Base-by-base conservation (phyloP, 2,888 invertebrate species). In the Clitarchus hookeri region DNA sequence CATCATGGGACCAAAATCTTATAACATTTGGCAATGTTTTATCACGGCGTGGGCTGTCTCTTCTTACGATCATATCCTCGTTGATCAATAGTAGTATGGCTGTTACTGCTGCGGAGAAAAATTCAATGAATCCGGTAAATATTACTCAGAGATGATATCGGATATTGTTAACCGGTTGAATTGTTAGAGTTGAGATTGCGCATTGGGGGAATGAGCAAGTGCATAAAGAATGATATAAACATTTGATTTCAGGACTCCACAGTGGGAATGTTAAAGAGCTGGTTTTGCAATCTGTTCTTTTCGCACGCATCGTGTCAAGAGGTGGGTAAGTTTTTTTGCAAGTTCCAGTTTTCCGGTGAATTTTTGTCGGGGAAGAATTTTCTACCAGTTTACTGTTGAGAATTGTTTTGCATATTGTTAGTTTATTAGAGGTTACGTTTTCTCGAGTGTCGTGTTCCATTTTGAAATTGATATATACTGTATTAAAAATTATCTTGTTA, bases 241-340 rank as follows among this genome's bases (percentile, higher is more conserved):
- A 36, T 82, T 36, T 44, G 8, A 84, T 87, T 87, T n/a, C 86
- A 88, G 88, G 88, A 85, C 80, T 86, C 85, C 92, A 92, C 91
- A 90, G 91, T 92, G 93, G 94, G 93, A 93, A 94, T 94, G 94
- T 93, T 93, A 93, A 93, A 92, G 92, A 92, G 93, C 91, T 92
- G 92, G 92, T 93, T 94, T 93, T 93, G 92, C 90, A 92, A 93
- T 91, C 93, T 93, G 92, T 91, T 94, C 91, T 92, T 95, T 91
- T 92, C 93, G 91, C 93, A 93, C 92, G 95, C 94, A 92, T 93
- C 93, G 92, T 95, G 94, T 94, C 94, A 95, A 95, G 95, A 95
- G 95, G 95, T 95, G 93, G 94, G 95, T 95, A 94, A 94, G 94
- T 95, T 93, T 92, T 88, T 44, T 48, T 65, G 65, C 11, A 65